Evolutionary conservation across 2,113 vertebrate species (phyloP), one percentile per base, ranked within the genome.

Genomic region (Picathartes gymnocephalus): DNA sequence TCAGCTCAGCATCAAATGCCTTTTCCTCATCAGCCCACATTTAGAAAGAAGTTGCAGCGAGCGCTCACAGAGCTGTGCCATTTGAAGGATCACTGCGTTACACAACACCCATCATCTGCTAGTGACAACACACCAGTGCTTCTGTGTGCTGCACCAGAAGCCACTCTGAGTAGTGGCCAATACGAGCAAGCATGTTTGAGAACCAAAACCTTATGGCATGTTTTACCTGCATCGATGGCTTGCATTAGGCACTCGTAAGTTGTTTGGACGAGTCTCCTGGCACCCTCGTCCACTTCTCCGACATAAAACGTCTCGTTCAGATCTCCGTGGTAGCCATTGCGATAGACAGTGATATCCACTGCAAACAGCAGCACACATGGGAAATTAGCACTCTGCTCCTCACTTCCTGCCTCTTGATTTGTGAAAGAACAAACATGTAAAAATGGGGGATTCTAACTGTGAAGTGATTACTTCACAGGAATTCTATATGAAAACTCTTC

Each of bases 211-310:
- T 4, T 23, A 18, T 1, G 17, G 47, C 24, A 6, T 1, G 33
- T 10, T 97, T 96, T 97, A 99, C 99, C 99, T 95, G 99, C 98
- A 81, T 99, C 99, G 1, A 99, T 99, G 93, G 99, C 98, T 97
- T 99, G 99, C 99, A 99, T 99, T 96, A 99, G 98, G 98, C 99
- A 99, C 98, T 99, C 99, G 0, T 99, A 99, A 0, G 99, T 99
- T 23, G 99, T 99, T 83, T 99, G 99, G 54, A 99, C 99, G 87
- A 99, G 98, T 73, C 97, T 99, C 97, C 98, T 98, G 16, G 98
- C 98, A 92, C 97, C 99, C 93, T 99, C 99, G 10, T 99, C 99
- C 95, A 99, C 98, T 5, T 99, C 99, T 7, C 99, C 99, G 12
- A 99, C 98, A 56, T 98, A 99, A 97, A 99, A 99, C 0, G 99